Conservation (phyloP, 2,113 vertebrate species). For the Phodopus roborovskii region DNA sequence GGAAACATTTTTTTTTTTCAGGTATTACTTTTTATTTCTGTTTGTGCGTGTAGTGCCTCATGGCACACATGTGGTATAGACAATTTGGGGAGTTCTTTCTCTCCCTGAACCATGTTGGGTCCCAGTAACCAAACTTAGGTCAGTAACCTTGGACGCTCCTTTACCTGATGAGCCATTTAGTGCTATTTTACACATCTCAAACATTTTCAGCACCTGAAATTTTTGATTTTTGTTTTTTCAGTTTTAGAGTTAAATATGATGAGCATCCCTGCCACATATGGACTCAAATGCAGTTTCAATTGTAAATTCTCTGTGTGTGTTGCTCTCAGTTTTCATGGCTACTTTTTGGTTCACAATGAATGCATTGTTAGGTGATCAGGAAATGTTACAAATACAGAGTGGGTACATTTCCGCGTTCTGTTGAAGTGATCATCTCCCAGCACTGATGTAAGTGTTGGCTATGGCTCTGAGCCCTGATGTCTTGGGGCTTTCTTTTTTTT, state of each 20-base stretch:
- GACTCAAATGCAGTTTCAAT: not conserved
- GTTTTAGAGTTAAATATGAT: not conserved
- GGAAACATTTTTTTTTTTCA: not conserved
- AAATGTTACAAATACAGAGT: not conserved
- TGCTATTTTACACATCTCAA: not conserved
- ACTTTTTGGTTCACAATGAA: not conserved
- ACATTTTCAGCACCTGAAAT: not conserved
- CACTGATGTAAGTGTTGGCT: not conserved
- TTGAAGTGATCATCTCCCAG: not conserved
- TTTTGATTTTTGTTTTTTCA: not conserved
- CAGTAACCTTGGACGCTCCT: not conserved
- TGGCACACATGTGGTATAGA: not conserved
- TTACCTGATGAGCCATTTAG: not conserved
- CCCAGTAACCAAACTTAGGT: not conserved
- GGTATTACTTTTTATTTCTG: not conserved
- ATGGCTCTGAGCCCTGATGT: not conserved
- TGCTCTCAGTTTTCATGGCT: not conserved
- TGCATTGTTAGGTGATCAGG: not conserved
- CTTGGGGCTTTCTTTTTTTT: not conserved
- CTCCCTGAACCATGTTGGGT: not conserved
- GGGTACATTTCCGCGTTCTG: not conserved
- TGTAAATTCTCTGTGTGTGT: not conserved
- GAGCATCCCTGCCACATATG: not conserved
- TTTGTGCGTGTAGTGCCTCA: not conserved
- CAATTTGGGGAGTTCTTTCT: not conserved